Evolutionary conservation across 2,888 invertebrate genomes (phyloP).

Genomic region (Myopa tessellatipennis): DNA sequence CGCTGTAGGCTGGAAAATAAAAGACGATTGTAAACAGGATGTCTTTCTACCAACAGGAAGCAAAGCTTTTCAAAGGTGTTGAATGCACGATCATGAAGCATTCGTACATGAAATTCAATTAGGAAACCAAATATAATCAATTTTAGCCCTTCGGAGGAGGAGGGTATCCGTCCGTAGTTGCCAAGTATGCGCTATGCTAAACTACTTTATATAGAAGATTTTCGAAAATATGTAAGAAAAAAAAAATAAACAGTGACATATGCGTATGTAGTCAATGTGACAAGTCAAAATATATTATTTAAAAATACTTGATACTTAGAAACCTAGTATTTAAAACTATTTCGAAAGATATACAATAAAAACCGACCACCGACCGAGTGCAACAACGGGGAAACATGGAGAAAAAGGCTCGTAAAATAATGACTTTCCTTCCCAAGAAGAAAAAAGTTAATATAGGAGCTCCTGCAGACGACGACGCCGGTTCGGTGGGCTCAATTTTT

Average conservation of each 20-base stretch:
- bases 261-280: no score
- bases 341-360: not conserved
- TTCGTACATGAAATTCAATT: no score
- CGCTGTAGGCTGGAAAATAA: not conserved
- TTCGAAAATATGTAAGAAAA: no score
- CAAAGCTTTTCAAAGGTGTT: not conserved
- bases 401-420: not conserved
- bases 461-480: not conserved
- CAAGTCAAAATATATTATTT: not conserved
- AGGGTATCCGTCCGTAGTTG: no score
- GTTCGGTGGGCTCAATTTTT: not conserved
- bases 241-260: no score
- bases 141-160: no score
- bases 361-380: not conserved
- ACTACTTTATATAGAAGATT: no score
- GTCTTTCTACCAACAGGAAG: not conserved
- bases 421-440: not conserved
- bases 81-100: no score
- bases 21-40: not conserved
- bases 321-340: not conserved
- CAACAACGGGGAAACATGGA: not conserved
- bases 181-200: no score
- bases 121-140: no score
- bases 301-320: not conserved
- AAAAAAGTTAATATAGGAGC: conserved; percentile 31